These are phyloP conservation scores for Rana temporaria DNA, from an alignment of 2,113 vertebrate genomes.

Conservation along the genomic window DNA sequence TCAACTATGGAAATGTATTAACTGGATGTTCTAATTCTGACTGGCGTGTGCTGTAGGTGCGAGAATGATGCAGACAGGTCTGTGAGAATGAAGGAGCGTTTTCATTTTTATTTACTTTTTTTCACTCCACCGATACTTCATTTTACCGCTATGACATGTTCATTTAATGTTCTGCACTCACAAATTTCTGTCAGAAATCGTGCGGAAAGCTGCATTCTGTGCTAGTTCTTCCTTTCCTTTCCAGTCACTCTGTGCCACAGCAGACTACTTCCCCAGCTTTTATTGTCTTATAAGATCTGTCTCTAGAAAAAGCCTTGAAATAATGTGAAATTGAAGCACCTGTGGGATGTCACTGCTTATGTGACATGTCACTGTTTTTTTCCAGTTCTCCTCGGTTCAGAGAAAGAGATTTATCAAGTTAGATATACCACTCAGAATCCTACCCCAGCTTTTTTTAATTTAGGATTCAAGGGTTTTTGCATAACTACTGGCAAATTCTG, in stretches of 20 bases:
- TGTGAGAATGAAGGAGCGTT: slow-evolving; percentile 7
- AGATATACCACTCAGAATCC: slow-evolving; percentile 2
- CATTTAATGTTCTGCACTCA: slow-evolving; percentile 41
- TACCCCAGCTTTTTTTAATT: background rate
- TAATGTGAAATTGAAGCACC: slow-evolving; percentile 33
- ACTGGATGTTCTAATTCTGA: slow-evolving; percentile 33
- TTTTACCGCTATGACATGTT: slow-evolving; percentile 48
- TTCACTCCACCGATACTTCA: slow-evolving; percentile 30
- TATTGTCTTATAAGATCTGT: slow-evolving; percentile 31
- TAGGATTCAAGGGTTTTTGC: background rate
- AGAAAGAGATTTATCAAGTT: slow-evolving; percentile 19
- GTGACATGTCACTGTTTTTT: slow-evolving; percentile 24
- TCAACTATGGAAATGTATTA: slow-evolving; percentile 35
- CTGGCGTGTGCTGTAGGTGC: background rate
- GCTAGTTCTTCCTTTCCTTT: slow-evolving; percentile 10
- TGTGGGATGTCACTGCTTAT: slow-evolving; percentile 25
- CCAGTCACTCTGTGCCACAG: slow-evolving; percentile 20
- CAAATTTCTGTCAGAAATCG: slow-evolving; percentile 24
- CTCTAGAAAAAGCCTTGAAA: slow-evolving; percentile 43
- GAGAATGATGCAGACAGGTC: slow-evolving; percentile 15
- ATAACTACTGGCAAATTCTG: no score
- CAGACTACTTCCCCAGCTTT: slow-evolving; percentile 29
- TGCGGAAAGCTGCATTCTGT: background rate
- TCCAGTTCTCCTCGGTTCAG: slow-evolving; percentile 16
- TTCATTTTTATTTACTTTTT: slow-evolving; percentile 36